A percentile compares a stretch with the other conserved stretches of the same genome.
Conservation (phyloP, 2,113 vertebrate genomes). For the Phrynosoma blainvillii region DNA sequence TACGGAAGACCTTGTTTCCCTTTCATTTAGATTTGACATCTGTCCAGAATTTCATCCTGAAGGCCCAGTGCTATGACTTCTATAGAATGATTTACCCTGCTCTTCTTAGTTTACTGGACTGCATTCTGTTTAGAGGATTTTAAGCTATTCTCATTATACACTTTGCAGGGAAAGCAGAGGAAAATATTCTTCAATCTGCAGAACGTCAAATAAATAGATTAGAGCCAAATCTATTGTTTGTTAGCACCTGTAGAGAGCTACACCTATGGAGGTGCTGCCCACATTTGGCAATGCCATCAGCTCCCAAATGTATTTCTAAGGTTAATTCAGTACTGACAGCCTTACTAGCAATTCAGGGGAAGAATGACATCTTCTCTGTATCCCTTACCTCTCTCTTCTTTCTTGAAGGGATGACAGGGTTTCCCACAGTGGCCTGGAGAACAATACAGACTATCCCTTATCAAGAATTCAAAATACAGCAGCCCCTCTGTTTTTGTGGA, state of each 20-base stretch:
- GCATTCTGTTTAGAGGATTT: neutral
- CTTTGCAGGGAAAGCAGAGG: neutral
- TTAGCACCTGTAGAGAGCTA: neutral
- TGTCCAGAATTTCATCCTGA: neutral
- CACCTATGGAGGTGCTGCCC: neutral
- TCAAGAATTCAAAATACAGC: no score
- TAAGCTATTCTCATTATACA: neutral
- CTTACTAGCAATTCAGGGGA: neutral
- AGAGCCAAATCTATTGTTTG: neutral
- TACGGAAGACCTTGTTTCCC: neutral
- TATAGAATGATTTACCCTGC: neutral
- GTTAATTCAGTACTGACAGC: neutral
- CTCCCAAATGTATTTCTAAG: no score
- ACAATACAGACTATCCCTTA: neutral
- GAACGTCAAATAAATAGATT: neutral
- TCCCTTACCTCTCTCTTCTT: neutral
- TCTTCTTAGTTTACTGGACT: neutral
- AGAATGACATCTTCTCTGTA: neutral
- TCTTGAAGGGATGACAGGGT: neutral
- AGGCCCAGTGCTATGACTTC: neutral
- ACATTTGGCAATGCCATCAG: neutral
- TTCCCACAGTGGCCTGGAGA: neutral
- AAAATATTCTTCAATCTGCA: neutral
- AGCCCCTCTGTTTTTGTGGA: no score
- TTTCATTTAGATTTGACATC: neutral